These are phyloP conservation scores for Synchiropus splendidus DNA, from an alignment of 2,113 vertebrate genomes.

Conservation along the genomic window DNA sequence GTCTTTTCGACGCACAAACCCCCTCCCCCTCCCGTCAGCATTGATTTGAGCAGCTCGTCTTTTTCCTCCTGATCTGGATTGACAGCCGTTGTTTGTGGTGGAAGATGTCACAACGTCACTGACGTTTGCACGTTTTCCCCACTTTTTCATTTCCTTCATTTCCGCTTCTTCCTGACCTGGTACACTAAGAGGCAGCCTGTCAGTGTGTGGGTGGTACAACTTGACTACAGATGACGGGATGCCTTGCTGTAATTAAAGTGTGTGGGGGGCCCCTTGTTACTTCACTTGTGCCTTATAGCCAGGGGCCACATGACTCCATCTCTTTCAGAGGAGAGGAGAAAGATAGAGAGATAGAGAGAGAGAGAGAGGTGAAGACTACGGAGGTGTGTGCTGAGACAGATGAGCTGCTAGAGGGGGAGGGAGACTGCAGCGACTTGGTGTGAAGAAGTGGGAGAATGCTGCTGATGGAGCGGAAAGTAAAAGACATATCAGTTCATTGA, in stretches of 20 bases:
- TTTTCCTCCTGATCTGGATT: no score
- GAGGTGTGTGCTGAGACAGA: conserved; percentile 8
- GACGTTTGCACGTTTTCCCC: no score
- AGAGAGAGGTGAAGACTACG: conserved; percentile 4
- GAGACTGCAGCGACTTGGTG: conserved; percentile 11
- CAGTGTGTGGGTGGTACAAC: no score
- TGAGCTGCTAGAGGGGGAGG: not conserved
- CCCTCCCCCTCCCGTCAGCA: not conserved
- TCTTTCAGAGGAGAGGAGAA: conserved; percentile 4
- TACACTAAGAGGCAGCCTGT: no score
- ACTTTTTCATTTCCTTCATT: not conserved
- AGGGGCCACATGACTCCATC: conserved; percentile 10
- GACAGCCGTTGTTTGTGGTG: no score
- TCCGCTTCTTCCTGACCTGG: no score
- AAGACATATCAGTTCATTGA: no score
- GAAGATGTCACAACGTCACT: no score
- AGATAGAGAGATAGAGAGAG: conserved; percentile 16
- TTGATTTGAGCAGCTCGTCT: conserved; percentile 17
- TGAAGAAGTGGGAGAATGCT: conserved; percentile 6
- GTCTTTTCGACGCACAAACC: not conserved
- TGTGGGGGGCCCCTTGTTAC: not conserved
- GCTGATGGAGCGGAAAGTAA: not conserved
- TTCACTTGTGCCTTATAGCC: conserved; percentile 24
- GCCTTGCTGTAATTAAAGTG: no score
- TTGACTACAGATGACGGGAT: no score